Evolutionary conservation across 1,140 invertebrate genomes (phyloP), one percentile per base, ranked within the genome.

Genomic region (Gonatopus flavifemur): DNA sequence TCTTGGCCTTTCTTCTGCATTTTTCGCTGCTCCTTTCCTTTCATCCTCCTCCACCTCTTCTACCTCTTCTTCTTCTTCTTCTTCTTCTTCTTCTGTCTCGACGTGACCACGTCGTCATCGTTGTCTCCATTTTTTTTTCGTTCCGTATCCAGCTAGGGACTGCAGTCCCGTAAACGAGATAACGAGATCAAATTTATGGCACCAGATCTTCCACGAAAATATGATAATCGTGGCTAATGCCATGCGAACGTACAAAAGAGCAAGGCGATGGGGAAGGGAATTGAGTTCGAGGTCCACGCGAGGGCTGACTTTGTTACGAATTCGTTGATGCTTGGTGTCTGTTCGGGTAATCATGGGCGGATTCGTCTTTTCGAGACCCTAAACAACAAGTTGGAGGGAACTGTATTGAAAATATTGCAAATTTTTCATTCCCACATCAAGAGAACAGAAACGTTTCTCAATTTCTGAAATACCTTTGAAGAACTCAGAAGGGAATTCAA

Each of bases 101-200:
- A 24, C 30, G n/a, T 18, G 24, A 16, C 37, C 56, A 28, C 24
- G 48, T 62, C 57, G 53, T 53, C 53, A 12, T 30, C 40, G 48
- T 59, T 58, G 32, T 45, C 43, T n/a, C n/a, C n/a, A n/a, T n/a
- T n/a, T 51, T 58, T 51, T 49, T 63, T 64, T 61, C 59, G 47
- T 59, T 63, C 52, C 31, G 51, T 59, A 62, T 52, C 59, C n/a
- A n/a, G n/a, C n/a, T n/a, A 66, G 48, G 61, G 31, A 54, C 56
- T 66, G 60, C 59, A 64, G 64, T 30, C 44, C 64, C 69, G 66
- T 74, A 74, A 75, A 75, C 70, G 71, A 77, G 76, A 78, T 78
- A 78, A 78, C 76, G 76, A 77, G 76, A 78, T 76, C 71, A 75
- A 78, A 78, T 78, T 78, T 78, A 78, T 75, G 73, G 69, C 65